These are phyloP conservation scores for Marasmarcha lunaedactyla DNA, from an alignment of 2,888 invertebrate species.

Conservation along the genomic window DNA sequence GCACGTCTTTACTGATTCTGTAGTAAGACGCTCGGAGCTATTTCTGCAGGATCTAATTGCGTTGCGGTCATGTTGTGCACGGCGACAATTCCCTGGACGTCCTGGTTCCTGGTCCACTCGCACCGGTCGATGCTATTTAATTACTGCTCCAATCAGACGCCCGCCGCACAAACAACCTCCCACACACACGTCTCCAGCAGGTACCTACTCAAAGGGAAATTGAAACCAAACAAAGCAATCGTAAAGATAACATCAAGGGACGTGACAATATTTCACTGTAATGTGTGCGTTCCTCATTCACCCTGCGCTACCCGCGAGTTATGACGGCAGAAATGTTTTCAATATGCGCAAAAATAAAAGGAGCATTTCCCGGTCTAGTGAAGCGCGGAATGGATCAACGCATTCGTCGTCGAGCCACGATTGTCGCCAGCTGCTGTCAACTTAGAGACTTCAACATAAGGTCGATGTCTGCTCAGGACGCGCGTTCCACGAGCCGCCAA, in stretches of 20 bases:
- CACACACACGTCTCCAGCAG: neutral
- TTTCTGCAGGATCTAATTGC: no score
- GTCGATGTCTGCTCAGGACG: conserved; percentile 24
- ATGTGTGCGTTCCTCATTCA: neutral
- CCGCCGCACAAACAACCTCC: neutral
- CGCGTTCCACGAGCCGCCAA: conserved; percentile 21
- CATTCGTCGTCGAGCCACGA: conserved; percentile 25
- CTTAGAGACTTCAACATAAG: conserved; percentile 21
- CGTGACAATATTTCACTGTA: neutral
- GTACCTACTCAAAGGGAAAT: neutral
- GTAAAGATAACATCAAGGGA: neutral
- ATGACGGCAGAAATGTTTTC: conserved; percentile 21
- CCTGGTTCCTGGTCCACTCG: neutral
- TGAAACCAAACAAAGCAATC: neutral
- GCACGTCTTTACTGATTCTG: no score
- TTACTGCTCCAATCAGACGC: neutral
- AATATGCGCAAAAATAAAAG: conserved; percentile 23
- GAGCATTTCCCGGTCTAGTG: conserved; percentile 17
- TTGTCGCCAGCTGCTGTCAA: conserved; percentile 13
- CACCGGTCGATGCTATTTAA: neutral
- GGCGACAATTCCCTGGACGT: neutral
- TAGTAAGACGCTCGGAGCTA: no score
- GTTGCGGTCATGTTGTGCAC: neutral
- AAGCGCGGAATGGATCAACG: conserved; percentile 19
- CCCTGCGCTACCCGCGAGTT: conserved; percentile 12